A percentile compares a stretch with the other conserved stretches of the same genome.
phyloP scores from a whole-genome alignment of 2,797 vertebrate genomes.

The Danio aesculapii region DNA sequence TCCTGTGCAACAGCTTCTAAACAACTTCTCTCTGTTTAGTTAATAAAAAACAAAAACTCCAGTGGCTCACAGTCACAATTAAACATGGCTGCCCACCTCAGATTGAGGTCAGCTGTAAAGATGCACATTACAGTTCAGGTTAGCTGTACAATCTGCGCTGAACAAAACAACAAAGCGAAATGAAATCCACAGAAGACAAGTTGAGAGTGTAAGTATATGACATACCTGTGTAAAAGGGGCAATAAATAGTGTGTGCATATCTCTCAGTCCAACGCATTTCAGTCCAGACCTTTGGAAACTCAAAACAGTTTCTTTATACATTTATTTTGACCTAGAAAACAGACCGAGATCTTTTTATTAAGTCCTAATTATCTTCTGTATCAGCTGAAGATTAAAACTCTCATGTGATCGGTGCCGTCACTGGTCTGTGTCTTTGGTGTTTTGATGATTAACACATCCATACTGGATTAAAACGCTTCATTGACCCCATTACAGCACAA shows the following conservation, averaged over 20 bases:
- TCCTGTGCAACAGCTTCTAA: conserved; percentile 36
- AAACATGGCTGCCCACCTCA: conserved; percentile 35
- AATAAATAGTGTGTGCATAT: conserved; percentile 64
- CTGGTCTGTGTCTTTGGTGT: conserved; percentile 45
- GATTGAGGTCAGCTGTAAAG: conserved; percentile 29
- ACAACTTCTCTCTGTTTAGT: not conserved
- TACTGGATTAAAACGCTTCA: conserved; percentile 15
- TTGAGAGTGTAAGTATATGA: conserved; percentile 40
- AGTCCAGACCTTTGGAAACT: conserved; percentile 47
- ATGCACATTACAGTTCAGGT: conserved; percentile 46
- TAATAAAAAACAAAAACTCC: conserved; percentile 12
- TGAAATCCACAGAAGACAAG: conserved; percentile 27
- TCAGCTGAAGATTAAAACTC: conserved; percentile 23
- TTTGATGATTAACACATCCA: conserved; percentile 26
- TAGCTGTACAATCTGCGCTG: conserved; percentile 50
- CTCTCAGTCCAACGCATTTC: conserved; percentile 35
- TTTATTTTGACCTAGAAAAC: conserved; percentile 31
- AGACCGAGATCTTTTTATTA: not conserved
- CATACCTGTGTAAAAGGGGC: conserved; percentile 50
- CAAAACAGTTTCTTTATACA: conserved; percentile 16
- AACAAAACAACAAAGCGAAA: conserved; percentile 34
- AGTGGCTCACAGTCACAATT: conserved; percentile 43
- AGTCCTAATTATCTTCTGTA: conserved; percentile 4
- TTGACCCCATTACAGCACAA: not conserved
- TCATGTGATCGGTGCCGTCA: not conserved